A percentile compares a stretch with the other conserved stretches of the same genome.
phyloP scores from a whole-genome alignment of 37 sponge, comb jelly and placozoan genomes.

The Eunapius fragilis region DNA sequence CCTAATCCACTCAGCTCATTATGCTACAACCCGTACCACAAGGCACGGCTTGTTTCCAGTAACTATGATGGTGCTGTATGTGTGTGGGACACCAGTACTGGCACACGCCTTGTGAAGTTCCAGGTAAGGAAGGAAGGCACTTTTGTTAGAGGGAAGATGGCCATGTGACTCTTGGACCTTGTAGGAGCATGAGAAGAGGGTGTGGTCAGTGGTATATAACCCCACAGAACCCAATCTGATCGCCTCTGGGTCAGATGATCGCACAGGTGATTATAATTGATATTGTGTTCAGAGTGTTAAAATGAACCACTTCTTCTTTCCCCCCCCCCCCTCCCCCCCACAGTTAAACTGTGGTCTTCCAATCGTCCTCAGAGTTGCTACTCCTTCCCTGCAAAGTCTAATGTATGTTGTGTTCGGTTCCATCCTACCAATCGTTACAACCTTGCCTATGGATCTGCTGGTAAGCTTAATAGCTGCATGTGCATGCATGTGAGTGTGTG shows the following conservation, averaged over 20 bases:
- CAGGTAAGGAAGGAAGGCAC: conserved; percentile 36
- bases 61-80: conserved; percentile 82
- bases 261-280: conserved; percentile 47
- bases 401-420: conserved; percentile 83
- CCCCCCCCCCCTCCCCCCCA: too few relatives aligned
- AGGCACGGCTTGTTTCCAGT: conserved; percentile 43
- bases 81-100: conserved; percentile 65
- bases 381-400: conserved; percentile 53
- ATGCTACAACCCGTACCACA: conserved; percentile 60
- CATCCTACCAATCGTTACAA: conserved; percentile 53
- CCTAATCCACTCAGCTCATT: conserved; percentile 67
- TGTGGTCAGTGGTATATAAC: conserved; percentile 82
- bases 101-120: conserved; percentile 28
- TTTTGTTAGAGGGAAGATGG: too few relatives aligned
- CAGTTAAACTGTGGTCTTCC: conserved; percentile 78
- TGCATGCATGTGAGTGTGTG: background rate
- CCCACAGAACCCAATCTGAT: conserved; percentile 63
- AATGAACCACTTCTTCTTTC: too few relatives aligned
- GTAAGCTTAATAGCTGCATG: conserved; percentile 17
- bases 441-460: conserved; percentile 86
- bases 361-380: conserved; percentile 38
- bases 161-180: background rate
- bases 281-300: background rate
- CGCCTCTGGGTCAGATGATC: conserved; percentile 85
- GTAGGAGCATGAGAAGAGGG: conserved; percentile 79